Base-by-base conservation (phyloP, 2,113 vertebrate genomes). In the Eulacestoma nigropectus region DNA sequence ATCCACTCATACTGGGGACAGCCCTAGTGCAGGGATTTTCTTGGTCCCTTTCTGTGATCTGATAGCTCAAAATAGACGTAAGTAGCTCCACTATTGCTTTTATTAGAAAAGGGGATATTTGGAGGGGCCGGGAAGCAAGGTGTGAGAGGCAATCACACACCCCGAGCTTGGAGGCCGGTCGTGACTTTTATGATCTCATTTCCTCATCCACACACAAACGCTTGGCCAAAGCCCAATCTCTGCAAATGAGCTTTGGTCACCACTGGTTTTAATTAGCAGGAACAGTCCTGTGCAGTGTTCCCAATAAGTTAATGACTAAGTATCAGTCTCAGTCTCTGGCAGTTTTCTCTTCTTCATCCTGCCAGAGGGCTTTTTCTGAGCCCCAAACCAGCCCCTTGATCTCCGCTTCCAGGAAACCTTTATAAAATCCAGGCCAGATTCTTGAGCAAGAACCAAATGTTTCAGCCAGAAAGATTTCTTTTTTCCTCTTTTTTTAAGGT, bases 181-280 rank as follows among this genome's bases (percentile, higher is more conserved):
- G 9, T 84, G 88, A 91, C 72, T 95, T 95, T 93, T 96, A 86
- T 86, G 93, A 89, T 95, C 89, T 96, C 94, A 96, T 96, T 97
- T 97, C 96, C 96, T 95, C 80, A 84, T 96, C 93, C 80, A 81
- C 70, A 95, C 90, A 94, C 87, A 85, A 92, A 87, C 0, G 26
- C 57, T 93, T 93, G 89, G 91, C 95, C 67, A 69, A 84, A 92
- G 21, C 70, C 83, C 95, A 96, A 49, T 37, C 78, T 72, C 92
- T 94, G 93, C 84, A 92, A 97, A 94, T 52, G 37, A 89, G 89
- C 90, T 96, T 97, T 95, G 96, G 95, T 97, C 94, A 87, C 92
- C 13, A 19, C 93, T 96, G 96, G 93, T 97, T 97, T 97, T 96
- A 97, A 97, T 97, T 96, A 97, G 80, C 81, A 80, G 60, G 56